Percentiles rank a stretch among this genome's conserved stretches.
phyloP scores from a whole-genome alignment of 2,888 invertebrate genomes.

The Erebia palarica region DNA sequence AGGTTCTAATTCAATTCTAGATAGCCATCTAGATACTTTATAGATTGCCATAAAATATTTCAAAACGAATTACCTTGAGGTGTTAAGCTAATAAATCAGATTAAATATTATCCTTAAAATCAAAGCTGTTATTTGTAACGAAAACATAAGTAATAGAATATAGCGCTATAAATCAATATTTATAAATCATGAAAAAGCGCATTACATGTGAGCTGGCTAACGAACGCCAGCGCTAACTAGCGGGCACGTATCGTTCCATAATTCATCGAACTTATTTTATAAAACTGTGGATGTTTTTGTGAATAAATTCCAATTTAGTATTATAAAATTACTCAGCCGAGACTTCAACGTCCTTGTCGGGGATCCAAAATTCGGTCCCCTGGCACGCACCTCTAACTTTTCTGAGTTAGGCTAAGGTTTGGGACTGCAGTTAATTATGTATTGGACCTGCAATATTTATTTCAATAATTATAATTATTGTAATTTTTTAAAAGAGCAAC shows the following conservation, averaged over 20 bases:
- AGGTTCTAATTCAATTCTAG: too few species aligned
- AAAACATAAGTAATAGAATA: conserved; percentile 15
- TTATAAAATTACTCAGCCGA: too few species aligned
- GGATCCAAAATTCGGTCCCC: too few species aligned
- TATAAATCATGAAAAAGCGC: conserved; percentile 22
- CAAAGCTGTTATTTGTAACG: conserved; percentile 9
- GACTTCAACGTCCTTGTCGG: too few species aligned
- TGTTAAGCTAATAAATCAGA: conserved; percentile 14
- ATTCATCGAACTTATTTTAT: conserved; percentile 19
- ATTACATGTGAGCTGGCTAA: conserved; percentile 26
- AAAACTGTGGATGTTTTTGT: neutral
- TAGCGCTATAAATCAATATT: conserved; percentile 19
- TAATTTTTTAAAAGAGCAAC: too few species aligned
- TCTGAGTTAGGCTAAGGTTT: too few species aligned
- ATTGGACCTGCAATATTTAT: too few species aligned
- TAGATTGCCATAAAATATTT: neutral
- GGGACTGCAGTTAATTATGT: too few species aligned
- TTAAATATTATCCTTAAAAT: conserved; percentile 10
- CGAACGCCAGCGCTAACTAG: conserved; percentile 28
- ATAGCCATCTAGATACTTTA: neutral
- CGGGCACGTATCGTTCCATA: conserved; percentile 32
- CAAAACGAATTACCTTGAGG: conserved; percentile 17
- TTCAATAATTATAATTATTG: too few species aligned
- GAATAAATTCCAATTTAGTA: neutral
- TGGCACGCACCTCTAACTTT: too few species aligned